Percentiles rank a stretch among this genome's conserved stretches.
These are phyloP conservation scores for Caenorhabditis angaria DNA, from an alignment of 2,888 invertebrate genomes.

Conservation along the genomic window DNA sequence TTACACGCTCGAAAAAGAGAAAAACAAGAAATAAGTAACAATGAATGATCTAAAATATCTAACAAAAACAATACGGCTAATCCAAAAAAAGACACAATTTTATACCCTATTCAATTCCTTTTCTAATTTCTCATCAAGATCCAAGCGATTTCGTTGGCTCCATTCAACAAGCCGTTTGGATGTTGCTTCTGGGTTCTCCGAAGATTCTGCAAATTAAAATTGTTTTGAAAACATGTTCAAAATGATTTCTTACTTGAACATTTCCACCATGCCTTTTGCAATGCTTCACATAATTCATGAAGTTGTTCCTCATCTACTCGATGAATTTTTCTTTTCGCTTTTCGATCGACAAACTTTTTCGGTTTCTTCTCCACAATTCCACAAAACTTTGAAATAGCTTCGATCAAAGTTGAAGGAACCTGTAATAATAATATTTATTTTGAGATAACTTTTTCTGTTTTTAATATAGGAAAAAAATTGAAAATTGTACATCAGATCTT, in stretches of 20 bases:
- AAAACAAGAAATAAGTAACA: not conserved
- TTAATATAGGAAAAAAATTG: not conserved
- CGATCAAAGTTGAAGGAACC: constrained; percentile 14
- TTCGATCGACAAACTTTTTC: constrained; percentile 19
- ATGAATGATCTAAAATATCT: not conserved
- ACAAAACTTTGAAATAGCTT: constrained; percentile 24
- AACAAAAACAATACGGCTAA: not conserved
- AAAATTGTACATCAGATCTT: constrained; percentile 43
- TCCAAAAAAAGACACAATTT: constrained; percentile 8
- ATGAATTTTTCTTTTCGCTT: constrained; percentile 33
- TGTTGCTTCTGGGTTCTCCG: constrained; percentile 10
- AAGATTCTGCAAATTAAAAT: constrained; percentile 1
- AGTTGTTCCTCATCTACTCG: constrained; percentile 39
- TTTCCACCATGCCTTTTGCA: constrained; percentile 35
- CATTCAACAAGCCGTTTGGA: constrained; percentile 19
- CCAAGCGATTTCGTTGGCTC: constrained; percentile 33
- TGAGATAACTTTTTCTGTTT: not conserved
- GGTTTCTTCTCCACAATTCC: constrained; percentile 19
- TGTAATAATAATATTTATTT: constrained; percentile 14
- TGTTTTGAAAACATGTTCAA: not conserved
- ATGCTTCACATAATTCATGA: constrained; percentile 19
- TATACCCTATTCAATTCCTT: constrained; percentile 12
- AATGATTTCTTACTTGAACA: constrained; percentile 16
- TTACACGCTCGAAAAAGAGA: not conserved
- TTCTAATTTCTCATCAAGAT: constrained; percentile 28